phyloP scores from a whole-genome alignment of 2,888 invertebrate genomes.

The Phyllotreta striolata region DNA sequence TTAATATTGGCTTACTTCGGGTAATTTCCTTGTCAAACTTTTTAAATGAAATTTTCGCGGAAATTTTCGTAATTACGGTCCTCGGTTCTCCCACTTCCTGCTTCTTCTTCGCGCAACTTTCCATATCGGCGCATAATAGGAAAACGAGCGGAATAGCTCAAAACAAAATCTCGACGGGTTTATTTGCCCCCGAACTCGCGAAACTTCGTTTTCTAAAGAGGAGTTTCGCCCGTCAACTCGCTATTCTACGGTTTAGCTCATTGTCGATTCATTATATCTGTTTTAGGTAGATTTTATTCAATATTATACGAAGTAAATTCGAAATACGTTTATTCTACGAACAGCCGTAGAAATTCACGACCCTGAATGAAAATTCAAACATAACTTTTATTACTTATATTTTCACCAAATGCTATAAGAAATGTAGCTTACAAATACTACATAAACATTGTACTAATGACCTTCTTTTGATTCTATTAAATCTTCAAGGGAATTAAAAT shows the following conservation, averaged over 20 bases:
- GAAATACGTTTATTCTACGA: too few species aligned
- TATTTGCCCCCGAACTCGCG: conserved; percentile 17
- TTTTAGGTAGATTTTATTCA: neutral
- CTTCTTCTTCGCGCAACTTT: conserved; percentile 8
- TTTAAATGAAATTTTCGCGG: neutral
- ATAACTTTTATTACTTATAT: too few species aligned
- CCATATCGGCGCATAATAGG: conserved; percentile 22
- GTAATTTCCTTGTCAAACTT: too few species aligned
- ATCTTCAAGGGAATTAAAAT: conserved; percentile 70
- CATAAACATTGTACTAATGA: too few species aligned
- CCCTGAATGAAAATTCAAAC: too few species aligned
- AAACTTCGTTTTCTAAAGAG: conserved; percentile 19
- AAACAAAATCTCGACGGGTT: conserved; percentile 20
- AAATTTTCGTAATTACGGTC: neutral
- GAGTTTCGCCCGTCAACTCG: neutral
- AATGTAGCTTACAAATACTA: too few species aligned
- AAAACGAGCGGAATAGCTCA: conserved; percentile 19
- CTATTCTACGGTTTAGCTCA: conserved; percentile 13
- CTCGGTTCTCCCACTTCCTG: conserved; percentile 13
- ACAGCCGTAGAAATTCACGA: too few species aligned
- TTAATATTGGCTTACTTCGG: too few species aligned
- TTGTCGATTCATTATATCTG: conserved; percentile 11
- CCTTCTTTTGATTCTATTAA: too few species aligned
- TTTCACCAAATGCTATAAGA: too few species aligned
- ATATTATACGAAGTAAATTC: conserved; percentile 12